These are phyloP conservation scores for Stramonita haemastoma DNA, from an alignment of 2,888 invertebrate genomes.

Conservation along the genomic window DNA sequence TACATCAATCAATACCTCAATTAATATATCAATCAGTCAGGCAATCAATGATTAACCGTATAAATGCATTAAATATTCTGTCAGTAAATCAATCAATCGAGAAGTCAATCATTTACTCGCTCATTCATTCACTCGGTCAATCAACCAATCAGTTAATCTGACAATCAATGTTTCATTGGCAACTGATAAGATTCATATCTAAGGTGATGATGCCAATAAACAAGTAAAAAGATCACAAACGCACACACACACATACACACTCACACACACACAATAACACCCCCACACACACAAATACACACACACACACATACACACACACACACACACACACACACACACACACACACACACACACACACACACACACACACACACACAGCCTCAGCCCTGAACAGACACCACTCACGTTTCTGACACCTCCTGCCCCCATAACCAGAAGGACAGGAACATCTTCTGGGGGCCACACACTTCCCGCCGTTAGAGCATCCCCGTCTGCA, in stretches of 20 bases:
- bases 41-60: background rate
- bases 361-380: background rate
- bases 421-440: slow-evolving; percentile 62
- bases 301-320: background rate
- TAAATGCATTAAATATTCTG: background rate
- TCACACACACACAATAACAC: background rate
- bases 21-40: background rate
- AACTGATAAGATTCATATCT: too few relatives aligned
- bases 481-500: slow-evolving; percentile 66
- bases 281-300: background rate
- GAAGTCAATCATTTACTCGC: background rate
- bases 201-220: too few relatives aligned
- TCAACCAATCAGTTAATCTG: too few relatives aligned
- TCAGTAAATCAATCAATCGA: background rate
- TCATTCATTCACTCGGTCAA: background rate
- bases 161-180: too few relatives aligned
- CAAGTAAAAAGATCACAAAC: background rate
- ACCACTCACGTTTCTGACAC: slow-evolving; percentile 64
- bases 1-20: too few relatives aligned
- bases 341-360: background rate
- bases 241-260: background rate
- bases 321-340: background rate
- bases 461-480: slow-evolving; percentile 69
- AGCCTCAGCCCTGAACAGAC: too few relatives aligned
- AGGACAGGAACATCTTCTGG: slow-evolving; percentile 67